Conservation (phyloP, 2,797 vertebrate species). For the Pangasius djambal region DNA sequence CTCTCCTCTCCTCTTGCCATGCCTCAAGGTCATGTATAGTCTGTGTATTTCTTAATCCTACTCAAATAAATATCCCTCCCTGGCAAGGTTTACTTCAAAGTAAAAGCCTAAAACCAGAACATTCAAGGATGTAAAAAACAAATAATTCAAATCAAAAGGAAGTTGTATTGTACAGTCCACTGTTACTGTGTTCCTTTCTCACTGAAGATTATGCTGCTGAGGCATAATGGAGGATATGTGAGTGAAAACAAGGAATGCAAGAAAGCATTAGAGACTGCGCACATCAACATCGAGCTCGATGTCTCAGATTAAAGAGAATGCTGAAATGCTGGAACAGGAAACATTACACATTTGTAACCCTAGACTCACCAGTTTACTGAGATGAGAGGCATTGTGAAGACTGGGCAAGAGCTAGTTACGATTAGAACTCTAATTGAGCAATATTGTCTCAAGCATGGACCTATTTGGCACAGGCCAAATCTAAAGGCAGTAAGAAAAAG, state of each 20-base stretch:
- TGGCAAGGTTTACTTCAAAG: background rate
- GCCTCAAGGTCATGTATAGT: constrained; percentile 3
- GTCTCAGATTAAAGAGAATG: background rate
- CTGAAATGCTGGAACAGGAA: background rate
- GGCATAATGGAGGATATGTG: too few relatives aligned
- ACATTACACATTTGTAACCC: background rate
- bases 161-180: background rate
- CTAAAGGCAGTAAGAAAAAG: background rate
- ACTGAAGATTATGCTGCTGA: background rate
- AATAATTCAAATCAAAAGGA: background rate
- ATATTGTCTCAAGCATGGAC: background rate
- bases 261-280: background rate
- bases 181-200: background rate
- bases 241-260: background rate
- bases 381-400: background rate
- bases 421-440: background rate
- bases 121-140: background rate
- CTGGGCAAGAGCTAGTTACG: background rate
- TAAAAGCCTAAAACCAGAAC: background rate
- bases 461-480: background rate
- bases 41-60: background rate
- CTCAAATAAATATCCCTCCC: background rate
- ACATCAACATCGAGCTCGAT: background rate
- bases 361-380: background rate
- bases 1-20: background rate